Base-by-base conservation (phyloP, 2,888 invertebrate genomes). In the Nebria salina region DNA sequence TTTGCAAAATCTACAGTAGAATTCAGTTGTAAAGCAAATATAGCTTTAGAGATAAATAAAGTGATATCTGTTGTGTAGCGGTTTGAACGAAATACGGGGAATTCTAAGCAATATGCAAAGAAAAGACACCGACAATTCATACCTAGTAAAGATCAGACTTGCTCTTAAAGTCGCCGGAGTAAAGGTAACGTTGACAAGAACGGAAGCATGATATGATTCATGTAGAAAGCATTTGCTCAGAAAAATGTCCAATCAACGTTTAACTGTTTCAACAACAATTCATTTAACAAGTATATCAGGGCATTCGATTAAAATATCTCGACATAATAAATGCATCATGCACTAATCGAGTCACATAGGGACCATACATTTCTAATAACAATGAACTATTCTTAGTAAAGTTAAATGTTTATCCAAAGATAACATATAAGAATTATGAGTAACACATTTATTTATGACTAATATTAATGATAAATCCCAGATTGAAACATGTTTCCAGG, bases 141-240 rank as follows among this genome's bases (percentile, higher is more conserved):
- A 54, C 54, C 54, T 54, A 54, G 54, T 54, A 54, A 54, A 54
- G 54, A 54, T 54, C 54, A 54, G 54, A 54, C 54, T 54, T 54
- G 54, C 54, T 54, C 13, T 54, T 54, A 54, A 54, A 54, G 54
- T 54, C 54, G 54, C 11, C 6, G 54, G 54, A 54, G 13, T 54
- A 54, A 54, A 54, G 54, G 54, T 54, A 54, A 68, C 20, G 20
- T 25, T 68, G 68, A 68, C 26, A 68, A 54, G 41, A 76, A 75
- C 65, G 43, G 42, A 41, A 25, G 75, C 65, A 65, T 54, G 54
- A 0, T 66, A 76, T 76, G 76, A 76, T 76, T 76, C 76, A 76
- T 76, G 25, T n/a, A 43, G 66, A 66, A 76, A 76, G 66, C 34
- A 76, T 76, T 76, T 66, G 34, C 6, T 76, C 42, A 66, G 34